phyloP scores from a whole-genome alignment of 2,113 vertebrate species.

The Protobothrops flavoviridis region DNA sequence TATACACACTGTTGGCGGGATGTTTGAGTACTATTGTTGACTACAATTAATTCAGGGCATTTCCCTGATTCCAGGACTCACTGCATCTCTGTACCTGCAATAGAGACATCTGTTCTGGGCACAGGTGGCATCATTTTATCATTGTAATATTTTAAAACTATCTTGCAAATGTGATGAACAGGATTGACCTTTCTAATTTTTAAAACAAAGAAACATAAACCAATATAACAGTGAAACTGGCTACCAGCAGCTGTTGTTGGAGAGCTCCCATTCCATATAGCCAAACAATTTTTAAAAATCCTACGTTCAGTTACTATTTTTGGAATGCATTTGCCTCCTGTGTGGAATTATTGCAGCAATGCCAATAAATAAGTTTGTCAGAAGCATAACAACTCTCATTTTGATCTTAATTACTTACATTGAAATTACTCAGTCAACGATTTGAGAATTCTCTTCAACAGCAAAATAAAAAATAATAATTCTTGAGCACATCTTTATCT shows the following conservation, averaged over 20 bases:
- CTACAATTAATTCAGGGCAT: not conserved
- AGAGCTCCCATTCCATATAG: not conserved
- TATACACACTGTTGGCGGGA: not conserved
- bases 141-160: not conserved
- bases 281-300: not conserved
- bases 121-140: not conserved
- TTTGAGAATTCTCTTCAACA: not conserved
- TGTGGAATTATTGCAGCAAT: not conserved
- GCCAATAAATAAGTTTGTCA: not conserved
- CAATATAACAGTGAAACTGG: not conserved
- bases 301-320: not conserved
- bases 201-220: not conserved
- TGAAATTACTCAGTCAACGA: not conserved
- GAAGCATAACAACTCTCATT: not conserved
- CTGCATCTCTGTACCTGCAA: not conserved
- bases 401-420: slow-evolving; percentile 4
- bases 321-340: not conserved
- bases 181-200: not conserved
- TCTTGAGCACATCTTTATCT: not conserved
- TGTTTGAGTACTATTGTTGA: not conserved
- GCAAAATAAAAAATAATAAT: not conserved
- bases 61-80: not conserved
- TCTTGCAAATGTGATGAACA: not conserved
- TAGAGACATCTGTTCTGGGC: not conserved
- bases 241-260: not conserved